phyloP scores from a whole-genome alignment of 1,140 invertebrate species.

The Theocolax elegans region DNA sequence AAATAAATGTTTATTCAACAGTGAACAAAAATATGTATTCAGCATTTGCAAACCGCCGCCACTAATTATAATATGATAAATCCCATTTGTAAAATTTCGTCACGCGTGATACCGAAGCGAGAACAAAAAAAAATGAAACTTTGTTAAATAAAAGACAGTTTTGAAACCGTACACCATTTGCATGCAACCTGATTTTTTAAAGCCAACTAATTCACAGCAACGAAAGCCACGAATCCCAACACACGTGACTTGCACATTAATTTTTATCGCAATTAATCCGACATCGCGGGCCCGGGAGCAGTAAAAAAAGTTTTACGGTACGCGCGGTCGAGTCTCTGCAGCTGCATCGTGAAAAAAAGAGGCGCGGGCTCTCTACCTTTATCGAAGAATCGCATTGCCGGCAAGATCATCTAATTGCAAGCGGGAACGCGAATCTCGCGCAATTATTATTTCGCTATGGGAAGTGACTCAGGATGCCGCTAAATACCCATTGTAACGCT shows the following conservation, averaged over 20 bases:
- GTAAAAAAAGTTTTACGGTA: conserved; percentile 6
- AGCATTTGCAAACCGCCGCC: no score
- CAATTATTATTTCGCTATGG: conserved; percentile 25
- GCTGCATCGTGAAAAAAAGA: neutral
- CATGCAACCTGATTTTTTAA: neutral
- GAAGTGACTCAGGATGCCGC: conserved; percentile 2
- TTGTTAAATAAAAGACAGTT: no score
- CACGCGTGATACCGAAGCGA: no score
- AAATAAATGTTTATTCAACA: no score
- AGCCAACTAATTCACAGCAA: neutral
- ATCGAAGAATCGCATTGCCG: conserved; percentile 10
- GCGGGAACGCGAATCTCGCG: neutral
- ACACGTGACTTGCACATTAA: conserved; percentile 22
- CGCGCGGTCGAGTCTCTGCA: no score
- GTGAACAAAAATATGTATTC: no score
- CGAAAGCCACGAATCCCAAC: neutral
- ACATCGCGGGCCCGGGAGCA: neutral
- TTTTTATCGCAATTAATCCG: conserved; percentile 22
- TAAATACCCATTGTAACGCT: conserved; percentile 31
- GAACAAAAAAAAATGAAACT: no score
- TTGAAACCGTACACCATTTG: no score
- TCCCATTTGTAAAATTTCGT: no score
- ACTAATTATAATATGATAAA: no score
- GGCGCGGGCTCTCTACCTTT: neutral
- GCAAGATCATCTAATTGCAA: conserved; percentile 26